Evolutionary conservation across 2,797 vertebrate species (phyloP).

Genomic region (Antrozous pallidus): DNA sequence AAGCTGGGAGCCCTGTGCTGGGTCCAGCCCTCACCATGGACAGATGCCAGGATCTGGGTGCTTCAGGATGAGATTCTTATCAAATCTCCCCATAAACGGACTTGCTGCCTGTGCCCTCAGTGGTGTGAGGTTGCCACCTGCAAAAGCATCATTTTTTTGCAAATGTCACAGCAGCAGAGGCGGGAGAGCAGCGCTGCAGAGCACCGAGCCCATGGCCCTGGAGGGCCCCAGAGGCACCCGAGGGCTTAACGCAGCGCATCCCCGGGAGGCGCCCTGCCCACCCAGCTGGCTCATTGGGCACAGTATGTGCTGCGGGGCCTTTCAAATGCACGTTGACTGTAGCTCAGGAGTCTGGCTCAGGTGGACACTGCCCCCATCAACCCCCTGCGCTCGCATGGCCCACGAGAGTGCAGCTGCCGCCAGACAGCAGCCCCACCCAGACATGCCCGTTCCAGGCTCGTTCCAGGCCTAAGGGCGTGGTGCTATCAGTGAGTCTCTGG

Average conservation of each 20-base stretch:
- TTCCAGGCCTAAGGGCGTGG: neutral
- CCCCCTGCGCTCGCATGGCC: neutral
- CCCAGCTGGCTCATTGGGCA: neutral
- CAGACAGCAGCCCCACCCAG: neutral
- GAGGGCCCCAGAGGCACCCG: neutral
- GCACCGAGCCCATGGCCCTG: neutral
- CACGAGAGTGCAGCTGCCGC: neutral
- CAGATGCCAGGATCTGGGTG: neutral
- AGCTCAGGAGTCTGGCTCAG: neutral
- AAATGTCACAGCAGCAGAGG: neutral
- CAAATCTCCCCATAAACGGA: neutral
- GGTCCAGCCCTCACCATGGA: neutral
- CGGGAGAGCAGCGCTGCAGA: neutral
- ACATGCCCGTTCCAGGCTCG: neutral
- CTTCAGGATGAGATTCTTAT: neutral
- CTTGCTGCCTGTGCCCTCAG: neutral
- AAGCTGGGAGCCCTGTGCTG: too few species aligned
- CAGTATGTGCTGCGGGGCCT: neutral
- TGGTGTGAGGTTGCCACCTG: neutral
- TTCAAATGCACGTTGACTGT: neutral
- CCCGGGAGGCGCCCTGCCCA: neutral
- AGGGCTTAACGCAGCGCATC: neutral
- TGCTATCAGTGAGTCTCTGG: neutral
- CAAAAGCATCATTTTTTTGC: conserved; percentile 13
- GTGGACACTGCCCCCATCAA: neutral